Base-by-base conservation (phyloP, 2,888 invertebrate species). In the Aquatica leii region DNA sequence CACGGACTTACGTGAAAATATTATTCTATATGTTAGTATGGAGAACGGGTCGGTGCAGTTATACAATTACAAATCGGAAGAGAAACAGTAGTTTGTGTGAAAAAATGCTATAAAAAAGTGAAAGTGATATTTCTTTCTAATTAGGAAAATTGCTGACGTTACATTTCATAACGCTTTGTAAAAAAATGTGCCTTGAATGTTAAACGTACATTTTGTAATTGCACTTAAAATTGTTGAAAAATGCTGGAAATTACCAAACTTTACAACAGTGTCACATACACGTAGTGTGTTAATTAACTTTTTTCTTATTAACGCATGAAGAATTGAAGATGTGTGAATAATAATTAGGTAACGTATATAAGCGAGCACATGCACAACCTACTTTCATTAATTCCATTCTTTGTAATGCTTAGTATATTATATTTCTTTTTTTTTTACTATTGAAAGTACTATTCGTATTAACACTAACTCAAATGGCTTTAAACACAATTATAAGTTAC, bases 1-100 rank as follows among this genome's bases (percentile, higher is more conserved):
- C 61, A 59, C 63, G 66, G 66, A 55, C 61, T 64, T 66, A 69
- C 69, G 69, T 69, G 67, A 69, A 69, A 69, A 67, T 65, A 62
- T 65, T 59, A 60, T 59, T 58, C 60, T 50, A 60, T 54, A 66
- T 66, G 66, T 55, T 60, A 65, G 63, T 63, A 56, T 51, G 31
- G 52, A 57, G 54, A 56, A 59, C 52, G 49, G 35, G 62, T 52
- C 56, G 35, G 62, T 50, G 35, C 55, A 35, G 55, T 62, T 52
- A 57, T 46, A 58, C 58, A 53, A 58, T 40, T 49, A 20, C 48
- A 31, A 40, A 49, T 54, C 46, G 48, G 17, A 46, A 46, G 18
- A 46, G 46, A 46, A 11, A 18, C 20, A 18, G 18, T 20, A 18
- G 46, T 18, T 11, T 46, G 8, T 46, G 46, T 43, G 15, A 46